phyloP scores from a whole-genome alignment of 2,888 invertebrate genomes.

The Dusona sp. region DNA sequence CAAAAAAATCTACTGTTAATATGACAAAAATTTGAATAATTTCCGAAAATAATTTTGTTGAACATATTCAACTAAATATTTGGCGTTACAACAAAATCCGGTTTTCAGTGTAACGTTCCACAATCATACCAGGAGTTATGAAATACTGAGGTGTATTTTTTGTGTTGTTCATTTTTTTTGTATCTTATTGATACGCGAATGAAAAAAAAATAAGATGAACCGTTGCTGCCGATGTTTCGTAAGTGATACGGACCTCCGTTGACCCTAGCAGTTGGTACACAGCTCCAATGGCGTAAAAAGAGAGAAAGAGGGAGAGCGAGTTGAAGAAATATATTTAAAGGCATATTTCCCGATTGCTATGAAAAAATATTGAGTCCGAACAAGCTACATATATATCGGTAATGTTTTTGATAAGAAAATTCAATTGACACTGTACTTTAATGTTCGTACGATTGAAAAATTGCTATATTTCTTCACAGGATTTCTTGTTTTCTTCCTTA shows the following conservation, averaged over 20 bases:
- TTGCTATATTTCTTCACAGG: not conserved
- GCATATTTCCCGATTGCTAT: not conserved
- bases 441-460: not conserved
- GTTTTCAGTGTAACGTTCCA: no score
- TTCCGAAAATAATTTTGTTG: no score
- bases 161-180: not conserved
- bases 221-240: constrained; percentile 29
- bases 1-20: no score
- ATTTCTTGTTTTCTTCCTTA: not conserved
- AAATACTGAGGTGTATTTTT: no score
- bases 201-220: constrained; percentile 3
- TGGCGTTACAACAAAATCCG: no score
- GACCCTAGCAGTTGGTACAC: constrained; percentile 31
- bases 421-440: not conserved
- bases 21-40: no score
- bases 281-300: constrained; percentile 27
- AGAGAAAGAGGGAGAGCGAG: not conserved
- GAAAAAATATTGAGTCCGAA: not conserved
- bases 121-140: no score
- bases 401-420: not conserved
- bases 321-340: not conserved
- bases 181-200: constrained; percentile 8
- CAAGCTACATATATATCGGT: not conserved
- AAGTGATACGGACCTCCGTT: constrained; percentile 38
- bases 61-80: no score